phyloP scores from a whole-genome alignment of 30 jellyfish, hydroid and myxozoan species.

The Aurelia coerulea region DNA sequence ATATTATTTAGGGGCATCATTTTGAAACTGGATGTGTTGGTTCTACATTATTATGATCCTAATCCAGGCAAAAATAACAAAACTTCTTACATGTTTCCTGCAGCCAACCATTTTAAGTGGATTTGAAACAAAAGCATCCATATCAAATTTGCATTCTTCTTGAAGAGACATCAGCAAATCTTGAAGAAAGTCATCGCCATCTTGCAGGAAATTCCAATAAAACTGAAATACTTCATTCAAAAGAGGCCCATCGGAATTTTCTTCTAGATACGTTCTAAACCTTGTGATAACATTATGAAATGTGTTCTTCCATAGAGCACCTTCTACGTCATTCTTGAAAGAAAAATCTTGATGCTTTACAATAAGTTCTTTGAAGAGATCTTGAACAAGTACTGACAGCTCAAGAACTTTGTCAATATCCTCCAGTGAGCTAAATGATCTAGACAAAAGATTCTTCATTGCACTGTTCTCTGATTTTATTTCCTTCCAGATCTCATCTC shows the following conservation, averaged over 20 bases:
- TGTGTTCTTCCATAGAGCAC: constrained; percentile 85
- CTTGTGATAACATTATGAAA: constrained; percentile 80
- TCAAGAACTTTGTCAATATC: constrained; percentile 56
- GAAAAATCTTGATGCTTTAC: constrained; percentile 80
- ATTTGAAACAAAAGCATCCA: constrained; percentile 59
- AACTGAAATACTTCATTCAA: constrained; percentile 58
- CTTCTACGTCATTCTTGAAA: constrained; percentile 77
- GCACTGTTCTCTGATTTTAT: constrained; percentile 15
- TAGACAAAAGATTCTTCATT: constrained; percentile 43
- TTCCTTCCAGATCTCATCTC: constrained; percentile 24
- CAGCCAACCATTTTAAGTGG: constrained; percentile 74
- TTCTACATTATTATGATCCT: too few relatives aligned
- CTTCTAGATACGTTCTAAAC: constrained; percentile 41
- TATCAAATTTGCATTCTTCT: constrained; percentile 65
- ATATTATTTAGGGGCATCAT: too few relatives aligned
- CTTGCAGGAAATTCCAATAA: constrained; percentile 88
- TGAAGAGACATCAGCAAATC: constrained; percentile 54
- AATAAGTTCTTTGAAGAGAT: constrained; percentile 74
- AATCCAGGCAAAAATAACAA: too few relatives aligned
- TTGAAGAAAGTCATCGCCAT: constrained; percentile 83
- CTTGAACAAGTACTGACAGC: constrained; percentile 75
- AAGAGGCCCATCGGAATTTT: constrained; percentile 13
- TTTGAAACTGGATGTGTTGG: too few relatives aligned
- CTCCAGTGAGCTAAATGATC: constrained; percentile 46
- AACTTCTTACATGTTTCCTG: constrained; percentile 67